Base-by-base conservation (phyloP, 2,113 vertebrate genomes). In the Octodon degus region DNA sequence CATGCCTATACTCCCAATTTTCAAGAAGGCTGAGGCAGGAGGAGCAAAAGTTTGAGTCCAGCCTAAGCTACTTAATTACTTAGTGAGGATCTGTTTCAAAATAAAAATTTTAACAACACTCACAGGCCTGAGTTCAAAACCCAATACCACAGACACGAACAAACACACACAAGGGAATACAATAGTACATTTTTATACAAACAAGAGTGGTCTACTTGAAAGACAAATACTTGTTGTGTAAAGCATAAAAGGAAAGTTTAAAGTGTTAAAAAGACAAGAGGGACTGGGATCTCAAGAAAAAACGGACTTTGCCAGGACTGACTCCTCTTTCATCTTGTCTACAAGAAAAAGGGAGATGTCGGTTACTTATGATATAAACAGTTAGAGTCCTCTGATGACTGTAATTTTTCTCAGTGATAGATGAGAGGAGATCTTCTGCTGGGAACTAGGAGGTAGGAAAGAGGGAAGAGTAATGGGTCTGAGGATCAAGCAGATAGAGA, bases 371-470 rank as follows among this genome's bases (percentile, higher is more conserved):
- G n/a, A 30, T 58, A 14, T n/a, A 5, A 13, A 17, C 67, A 74
- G 17, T 55, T 47, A 82, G 47, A 65, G 53, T 90, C 95, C 34
- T 65, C 86, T 12, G 25, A 25, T 25, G 60, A 82, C 24, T 53
- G 3, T 86, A 72, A 92, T 94, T 83, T 90, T 94, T 96, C 74
- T 86, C 79, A 40, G 3, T 96, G 96, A 84, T 68, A 12, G 67
- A 62, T 47, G 34, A 72, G 30, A 40, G 40, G 43, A 60, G 5
- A 1, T 79, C 27, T 62, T 93, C 37, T 83, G 74, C 87, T 70
- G 82, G 77, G 82, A 88, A 25, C 11, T 53, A 34, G 27, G 12
- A 34, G 24, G 14, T 67, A 82, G 14, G 27, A 68, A 89, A 79
- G 19, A 22, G 5, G 20, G 22, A 82, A 86, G 79, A 60, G 16